These are phyloP conservation scores for Eugnorisma glareosa DNA, from an alignment of 2,888 invertebrate genomes.

Conservation along the genomic window DNA sequence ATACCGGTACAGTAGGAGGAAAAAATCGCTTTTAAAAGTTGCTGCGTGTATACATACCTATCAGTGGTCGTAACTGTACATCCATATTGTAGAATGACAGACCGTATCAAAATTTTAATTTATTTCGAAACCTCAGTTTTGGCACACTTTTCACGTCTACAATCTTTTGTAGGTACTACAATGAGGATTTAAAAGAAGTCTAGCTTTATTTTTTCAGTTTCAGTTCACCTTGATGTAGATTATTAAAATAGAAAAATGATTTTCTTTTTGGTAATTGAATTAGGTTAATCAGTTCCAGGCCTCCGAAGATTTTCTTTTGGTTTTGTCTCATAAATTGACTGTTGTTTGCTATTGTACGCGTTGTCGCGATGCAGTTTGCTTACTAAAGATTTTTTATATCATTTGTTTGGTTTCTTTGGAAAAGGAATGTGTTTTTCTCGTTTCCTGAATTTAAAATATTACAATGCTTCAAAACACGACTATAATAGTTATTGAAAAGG, in stretches of 20 bases:
- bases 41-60: background rate
- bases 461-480: background rate
- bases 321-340: background rate
- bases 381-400: background rate
- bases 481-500: background rate
- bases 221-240: constrained; percentile 9
- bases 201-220: constrained; percentile 22
- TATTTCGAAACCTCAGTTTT: constrained; percentile 55
- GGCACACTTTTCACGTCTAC: constrained; percentile 44
- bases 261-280: constrained; percentile 23
- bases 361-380: background rate
- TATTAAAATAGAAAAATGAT: constrained; percentile 39
- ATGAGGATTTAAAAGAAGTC: constrained; percentile 30
- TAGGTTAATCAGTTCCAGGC: background rate
- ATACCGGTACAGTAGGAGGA: background rate
- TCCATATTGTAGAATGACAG: constrained; percentile 34
- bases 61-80: background rate
- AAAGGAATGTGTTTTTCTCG: background rate
- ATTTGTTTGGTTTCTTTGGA: background rate
- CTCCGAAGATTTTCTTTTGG: background rate
- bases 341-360: background rate
- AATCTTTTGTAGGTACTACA: constrained; percentile 48
- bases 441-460: background rate
- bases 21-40: background rate
- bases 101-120: constrained; percentile 60